Percentiles rank a stretch among this genome's conserved stretches.
Conservation (phyloP, 2,797 vertebrate species). For the Ceyx erithaca region DNA sequence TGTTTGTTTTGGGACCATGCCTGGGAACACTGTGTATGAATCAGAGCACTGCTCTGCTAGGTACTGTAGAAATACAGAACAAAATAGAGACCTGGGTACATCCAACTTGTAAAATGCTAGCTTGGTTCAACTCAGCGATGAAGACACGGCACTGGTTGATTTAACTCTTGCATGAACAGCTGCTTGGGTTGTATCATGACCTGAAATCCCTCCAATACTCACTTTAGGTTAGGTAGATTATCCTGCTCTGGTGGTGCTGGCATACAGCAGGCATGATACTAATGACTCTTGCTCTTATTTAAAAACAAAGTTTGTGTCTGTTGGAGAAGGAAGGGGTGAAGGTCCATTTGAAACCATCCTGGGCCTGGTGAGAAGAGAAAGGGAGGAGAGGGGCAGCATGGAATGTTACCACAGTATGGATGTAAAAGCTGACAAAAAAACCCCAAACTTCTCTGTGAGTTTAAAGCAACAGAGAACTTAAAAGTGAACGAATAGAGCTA, state of each 20-base stretch:
- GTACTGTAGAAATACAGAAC: not conserved
- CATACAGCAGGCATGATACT: not conserved
- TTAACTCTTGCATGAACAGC: not conserved
- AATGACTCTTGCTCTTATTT: not conserved
- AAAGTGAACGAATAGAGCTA: not conserved
- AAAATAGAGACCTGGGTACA: not conserved
- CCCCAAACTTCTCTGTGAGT: not conserved
- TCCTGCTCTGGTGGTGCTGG: not conserved
- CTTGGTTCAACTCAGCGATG: not conserved
- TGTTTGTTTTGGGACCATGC: slow-evolving; percentile 23
- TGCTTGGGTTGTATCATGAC: not conserved
- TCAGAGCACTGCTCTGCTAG: not conserved
- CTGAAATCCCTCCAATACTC: not conserved
- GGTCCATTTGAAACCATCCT: not conserved
- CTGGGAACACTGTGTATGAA: not conserved
- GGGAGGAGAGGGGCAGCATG: not conserved
- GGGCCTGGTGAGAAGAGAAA: not conserved
- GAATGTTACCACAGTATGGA: not conserved
- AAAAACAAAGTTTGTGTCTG: not conserved
- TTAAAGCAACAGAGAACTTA: not conserved
- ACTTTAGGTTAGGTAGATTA: not conserved
- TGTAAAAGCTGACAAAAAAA: not conserved
- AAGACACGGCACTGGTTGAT: not conserved
- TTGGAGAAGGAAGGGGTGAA: not conserved
- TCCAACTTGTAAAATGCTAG: not conserved